phyloP scores from a whole-genome alignment of 2,888 invertebrate genomes.

The Chrysolina americana region DNA sequence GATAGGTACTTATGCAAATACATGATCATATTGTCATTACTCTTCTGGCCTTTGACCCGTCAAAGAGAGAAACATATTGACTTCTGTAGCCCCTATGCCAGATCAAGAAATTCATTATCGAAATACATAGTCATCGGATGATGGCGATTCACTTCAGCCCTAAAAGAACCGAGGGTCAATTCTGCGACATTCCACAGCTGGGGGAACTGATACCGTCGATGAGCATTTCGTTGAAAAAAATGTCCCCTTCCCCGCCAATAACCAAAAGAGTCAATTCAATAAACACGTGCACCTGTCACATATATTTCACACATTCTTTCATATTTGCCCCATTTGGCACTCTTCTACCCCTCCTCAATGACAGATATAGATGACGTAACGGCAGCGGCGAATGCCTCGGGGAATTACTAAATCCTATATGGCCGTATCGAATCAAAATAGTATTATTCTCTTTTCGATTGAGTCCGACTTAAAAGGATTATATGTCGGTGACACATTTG shows the following conservation, averaged over 20 bases:
- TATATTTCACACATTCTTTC: conserved; percentile 52
- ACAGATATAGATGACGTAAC: conserved; percentile 26
- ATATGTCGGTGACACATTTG: conserved; percentile 25
- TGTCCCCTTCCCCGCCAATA: conserved; percentile 32
- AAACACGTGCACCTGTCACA: conserved; percentile 51
- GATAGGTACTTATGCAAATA: too few relatives aligned
- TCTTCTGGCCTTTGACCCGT: too few relatives aligned
- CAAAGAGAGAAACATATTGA: neutral
- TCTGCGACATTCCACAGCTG: conserved; percentile 13
- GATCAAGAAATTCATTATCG: neutral
- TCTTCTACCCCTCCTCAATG: conserved; percentile 20
- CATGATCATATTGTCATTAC: too few relatives aligned
- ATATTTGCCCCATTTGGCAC: conserved; percentile 35
- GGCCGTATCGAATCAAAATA: conserved; percentile 20
- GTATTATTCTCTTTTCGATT: conserved; percentile 29
- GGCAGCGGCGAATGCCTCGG: conserved; percentile 18
- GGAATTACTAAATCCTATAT: conserved; percentile 21
- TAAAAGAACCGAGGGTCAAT: neutral
- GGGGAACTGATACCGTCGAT: conserved; percentile 32
- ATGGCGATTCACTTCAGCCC: neutral
- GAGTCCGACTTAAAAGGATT: conserved; percentile 31
- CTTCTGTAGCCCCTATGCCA: neutral
- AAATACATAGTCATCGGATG: neutral
- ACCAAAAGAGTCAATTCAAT: conserved; percentile 47
- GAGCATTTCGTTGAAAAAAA: conserved; percentile 34